Evolutionary conservation across 2,888 invertebrate genomes (phyloP).

Genomic region (Bellardia pandia): DNA sequence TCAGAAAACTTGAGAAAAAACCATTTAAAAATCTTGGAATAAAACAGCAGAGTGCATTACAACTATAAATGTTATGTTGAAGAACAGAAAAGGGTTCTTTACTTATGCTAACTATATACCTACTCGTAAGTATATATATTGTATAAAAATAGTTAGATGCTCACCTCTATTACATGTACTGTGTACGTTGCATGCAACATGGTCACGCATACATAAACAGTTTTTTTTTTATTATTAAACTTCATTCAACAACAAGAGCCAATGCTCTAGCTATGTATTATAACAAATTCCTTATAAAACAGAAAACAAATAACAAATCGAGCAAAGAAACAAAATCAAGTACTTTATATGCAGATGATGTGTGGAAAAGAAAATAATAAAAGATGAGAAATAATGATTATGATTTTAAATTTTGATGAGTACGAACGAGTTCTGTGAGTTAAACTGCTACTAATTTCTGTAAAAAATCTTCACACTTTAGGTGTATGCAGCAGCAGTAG

Average conservation of each 20-base stretch:
- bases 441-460: slow-evolving; percentile 17
- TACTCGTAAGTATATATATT: too few relatives aligned
- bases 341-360: slow-evolving; percentile 73
- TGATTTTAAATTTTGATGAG: slow-evolving; percentile 58
- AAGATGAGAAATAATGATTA: slow-evolving; percentile 67
- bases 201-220: slow-evolving; percentile 72
- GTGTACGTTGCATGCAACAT: slow-evolving; percentile 44
- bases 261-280: background rate
- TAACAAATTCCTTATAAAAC: slow-evolving; percentile 43
- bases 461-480: slow-evolving; percentile 26
- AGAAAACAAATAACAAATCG: slow-evolving; percentile 9
- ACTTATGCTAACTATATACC: background rate
- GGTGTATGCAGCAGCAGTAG: background rate
- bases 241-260: background rate
- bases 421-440: background rate
- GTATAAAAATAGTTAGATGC: background rate
- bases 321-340: slow-evolving; percentile 63
- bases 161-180: slow-evolving; percentile 1
- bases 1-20: slow-evolving; percentile 14
- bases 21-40: slow-evolving; percentile 41
- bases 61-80: background rate
- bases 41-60: slow-evolving; percentile 39
- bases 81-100: slow-evolving; percentile 5
- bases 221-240: slow-evolving; percentile 15
- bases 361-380: slow-evolving; percentile 51